Evolutionary conservation across 2,797 vertebrate species (phyloP), one percentile per base, ranked within the genome.

Genomic region (Cyclura pinguis): DNA sequence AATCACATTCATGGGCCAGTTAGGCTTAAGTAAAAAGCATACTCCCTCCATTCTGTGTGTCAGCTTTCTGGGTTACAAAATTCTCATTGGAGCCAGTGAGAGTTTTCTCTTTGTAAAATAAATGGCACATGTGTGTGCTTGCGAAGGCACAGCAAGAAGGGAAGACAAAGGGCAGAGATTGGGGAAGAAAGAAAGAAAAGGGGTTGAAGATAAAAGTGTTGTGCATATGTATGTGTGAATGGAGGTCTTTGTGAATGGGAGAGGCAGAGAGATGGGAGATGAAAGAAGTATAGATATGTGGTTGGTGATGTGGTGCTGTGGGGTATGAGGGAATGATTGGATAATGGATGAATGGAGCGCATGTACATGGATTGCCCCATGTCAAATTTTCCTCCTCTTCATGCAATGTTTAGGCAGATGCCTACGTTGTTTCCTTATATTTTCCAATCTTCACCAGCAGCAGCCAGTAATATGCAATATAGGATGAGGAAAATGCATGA

Each of bases 221-320:
- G 2, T 69, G 16, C 12, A 9, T 6, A 1, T n/a, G 14, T 13
- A 1, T 6, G 8, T 22, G 1, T 22, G 2, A 47, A 3, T 84
- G 14, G 38, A 6, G 47, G 13, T 80, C 24, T 16, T 2, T 6
- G 18, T 52, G 77, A 1, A n/a, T 38, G 3, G 7, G 29, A 52
- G 29, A 52, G 4, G 67, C 29, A 69, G 67, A 69, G 29, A 20
- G 4, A 69, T 12, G 67, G 12, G 67, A 47, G 32, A 13, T 69
- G 2, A 69, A 32, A 32, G 29, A 8, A 69, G 10, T 69, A 69
- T 32, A 12, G 67, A 29, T 69, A 29, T 62, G 32, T 32, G 67
- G 29, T 29, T 69, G 67, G 29, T 69, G 67, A 69, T 27, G 32
- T 32, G 67, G 67, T 32, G 10, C 64, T 69, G 64, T 69, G 64